Evolutionary conservation across 2,888 invertebrate species (phyloP).

Genomic region (Synanthedon myopaeformis): DNA sequence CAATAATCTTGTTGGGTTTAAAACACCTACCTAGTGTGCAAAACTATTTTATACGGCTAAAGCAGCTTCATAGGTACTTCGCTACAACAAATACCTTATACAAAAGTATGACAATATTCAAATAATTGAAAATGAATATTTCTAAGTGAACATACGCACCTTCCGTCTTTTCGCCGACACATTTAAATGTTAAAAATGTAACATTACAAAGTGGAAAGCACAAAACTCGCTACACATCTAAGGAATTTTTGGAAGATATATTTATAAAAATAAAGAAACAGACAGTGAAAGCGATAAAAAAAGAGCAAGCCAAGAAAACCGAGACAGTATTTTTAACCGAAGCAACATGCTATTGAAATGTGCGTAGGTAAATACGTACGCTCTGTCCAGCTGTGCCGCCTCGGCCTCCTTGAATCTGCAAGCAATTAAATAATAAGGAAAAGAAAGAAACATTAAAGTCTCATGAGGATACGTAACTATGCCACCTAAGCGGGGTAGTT

Average conservation of each 20-base stretch:
- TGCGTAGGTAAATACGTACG: constrained; percentile 75
- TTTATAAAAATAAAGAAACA: constrained; percentile 3
- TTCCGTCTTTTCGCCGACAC: not conserved
- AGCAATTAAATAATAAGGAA: constrained; percentile 72
- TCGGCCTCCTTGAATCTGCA: constrained; percentile 89
- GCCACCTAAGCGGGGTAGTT: constrained; percentile 43
- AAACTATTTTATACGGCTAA: no score
- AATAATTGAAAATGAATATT: not conserved
- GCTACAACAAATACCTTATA: no score
- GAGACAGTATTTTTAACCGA: constrained; percentile 35
- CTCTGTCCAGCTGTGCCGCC: constrained; percentile 82
- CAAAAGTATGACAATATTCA: no score
- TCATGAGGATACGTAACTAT: constrained; percentile 33
- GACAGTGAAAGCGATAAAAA: constrained; percentile 20
- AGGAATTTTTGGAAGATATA: not conserved
- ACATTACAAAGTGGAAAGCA: not conserved
- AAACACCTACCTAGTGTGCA: no score
- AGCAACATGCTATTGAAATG: constrained; percentile 35
- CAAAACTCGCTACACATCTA: not conserved
- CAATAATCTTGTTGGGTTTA: no score
- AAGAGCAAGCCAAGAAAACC: constrained; percentile 32
- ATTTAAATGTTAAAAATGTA: not conserved
- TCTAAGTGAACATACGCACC: not conserved
- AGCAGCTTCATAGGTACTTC: no score
- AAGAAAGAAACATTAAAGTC: constrained; percentile 56